Conservation (phyloP, 2,113 vertebrate species). For the Microtus pennsylvanicus region DNA sequence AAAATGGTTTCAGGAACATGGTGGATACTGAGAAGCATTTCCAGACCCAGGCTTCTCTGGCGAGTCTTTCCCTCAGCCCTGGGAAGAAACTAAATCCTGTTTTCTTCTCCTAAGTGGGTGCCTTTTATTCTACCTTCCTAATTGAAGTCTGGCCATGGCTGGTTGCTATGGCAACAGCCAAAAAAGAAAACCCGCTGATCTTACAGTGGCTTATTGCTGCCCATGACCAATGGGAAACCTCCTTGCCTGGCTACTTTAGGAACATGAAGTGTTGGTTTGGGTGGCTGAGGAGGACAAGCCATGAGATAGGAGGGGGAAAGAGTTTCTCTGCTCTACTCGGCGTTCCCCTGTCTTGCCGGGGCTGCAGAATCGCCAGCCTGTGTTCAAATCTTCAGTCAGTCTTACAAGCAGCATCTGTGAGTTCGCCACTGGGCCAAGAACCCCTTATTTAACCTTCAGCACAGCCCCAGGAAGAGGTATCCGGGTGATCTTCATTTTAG, state of each 20-base stretch:
- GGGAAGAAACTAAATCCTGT: constrained; percentile 37
- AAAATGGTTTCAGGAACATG: background rate
- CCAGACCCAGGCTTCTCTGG: background rate
- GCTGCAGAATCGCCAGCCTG: background rate
- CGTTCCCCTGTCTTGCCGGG: background rate
- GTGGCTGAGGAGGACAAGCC: constrained; percentile 29
- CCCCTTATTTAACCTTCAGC: background rate
- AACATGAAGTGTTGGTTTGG: background rate
- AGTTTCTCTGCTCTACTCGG: background rate
- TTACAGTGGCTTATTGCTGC: constrained; percentile 17
- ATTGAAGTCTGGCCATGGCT: constrained; percentile 75
- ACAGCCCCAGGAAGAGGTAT: background rate
- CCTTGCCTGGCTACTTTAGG: background rate
- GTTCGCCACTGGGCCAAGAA: background rate
- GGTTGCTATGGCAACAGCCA: constrained; percentile 75
- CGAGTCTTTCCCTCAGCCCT: constrained; percentile 13
- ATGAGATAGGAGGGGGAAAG: background rate
- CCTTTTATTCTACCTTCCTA: constrained; percentile 74
- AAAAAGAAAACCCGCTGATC: background rate
- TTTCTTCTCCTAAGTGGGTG: constrained; percentile 70
- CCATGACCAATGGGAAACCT: constrained; percentile 60
- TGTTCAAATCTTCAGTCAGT: background rate
- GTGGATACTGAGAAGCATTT: background rate
- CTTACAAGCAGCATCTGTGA: background rate
- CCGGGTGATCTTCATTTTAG: background rate